A percentile compares a stretch with the other conserved stretches of the same genome.
Evolutionary conservation across 2,113 vertebrate species (phyloP).

Genomic region (Piprites chloris): DNA sequence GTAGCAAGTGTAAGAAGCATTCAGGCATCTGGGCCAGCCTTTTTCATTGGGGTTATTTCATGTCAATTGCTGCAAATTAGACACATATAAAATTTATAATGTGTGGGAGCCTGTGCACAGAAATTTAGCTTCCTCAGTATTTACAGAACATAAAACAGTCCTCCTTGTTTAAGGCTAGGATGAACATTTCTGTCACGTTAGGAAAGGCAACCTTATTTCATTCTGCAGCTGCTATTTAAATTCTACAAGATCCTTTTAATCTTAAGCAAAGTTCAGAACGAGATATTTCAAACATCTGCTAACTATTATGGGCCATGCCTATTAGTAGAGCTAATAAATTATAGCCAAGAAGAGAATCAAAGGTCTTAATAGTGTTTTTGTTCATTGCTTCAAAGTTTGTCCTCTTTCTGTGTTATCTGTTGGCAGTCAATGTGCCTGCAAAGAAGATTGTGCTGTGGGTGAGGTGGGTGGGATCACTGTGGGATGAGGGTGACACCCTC

Average conservation of each 20-base stretch:
- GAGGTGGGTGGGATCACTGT: not conserved
- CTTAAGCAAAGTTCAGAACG: slow-evolving; percentile 31
- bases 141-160: slow-evolving; percentile 43
- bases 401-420: not conserved
- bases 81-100: not conserved
- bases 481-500: not conserved
- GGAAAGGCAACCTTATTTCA: slow-evolving; percentile 44
- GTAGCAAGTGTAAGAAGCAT: not conserved
- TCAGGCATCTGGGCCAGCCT: not conserved
- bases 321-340: slow-evolving; percentile 34
- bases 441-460: not conserved
- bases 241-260: slow-evolving; percentile 22
- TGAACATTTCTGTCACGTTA: slow-evolving; percentile 34
- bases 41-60: not conserved
- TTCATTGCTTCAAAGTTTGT: slow-evolving; percentile 1
- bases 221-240: slow-evolving; percentile 42
- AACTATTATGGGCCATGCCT: slow-evolving; percentile 32
- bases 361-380: slow-evolving; percentile 22
- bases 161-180: slow-evolving; percentile 21
- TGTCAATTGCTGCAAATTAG: slow-evolving; percentile 17
- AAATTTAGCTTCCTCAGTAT: slow-evolving; percentile 14
- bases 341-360: not conserved
- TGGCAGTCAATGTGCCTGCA: not conserved
- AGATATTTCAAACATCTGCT: slow-evolving; percentile 53
- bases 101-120: not conserved